Percentiles rank a stretch among this genome's conserved stretches.
Conservation (phyloP, 1,140 invertebrate genomes). For the Plectus sambesii region DNA sequence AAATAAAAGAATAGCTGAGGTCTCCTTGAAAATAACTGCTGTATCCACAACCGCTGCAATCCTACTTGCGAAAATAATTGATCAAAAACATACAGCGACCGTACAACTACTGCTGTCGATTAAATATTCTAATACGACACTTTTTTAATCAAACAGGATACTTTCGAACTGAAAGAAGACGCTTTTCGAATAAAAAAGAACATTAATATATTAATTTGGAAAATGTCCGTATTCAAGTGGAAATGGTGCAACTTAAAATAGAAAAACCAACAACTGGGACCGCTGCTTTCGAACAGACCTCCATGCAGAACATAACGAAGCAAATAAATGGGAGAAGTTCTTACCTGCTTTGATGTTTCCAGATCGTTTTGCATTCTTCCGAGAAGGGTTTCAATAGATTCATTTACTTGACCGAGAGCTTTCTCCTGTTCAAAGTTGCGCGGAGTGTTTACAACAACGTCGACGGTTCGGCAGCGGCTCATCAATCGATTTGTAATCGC, state of each 20-base stretch:
- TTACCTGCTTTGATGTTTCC: constrained; percentile 54
- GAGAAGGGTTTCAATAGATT: constrained; percentile 36
- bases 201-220: background rate
- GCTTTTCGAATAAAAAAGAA: too few relatives aligned
- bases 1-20: too few relatives aligned
- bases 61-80: constrained; percentile 10
- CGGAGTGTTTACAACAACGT: constrained; percentile 64
- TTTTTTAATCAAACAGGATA: background rate
- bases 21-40: too few relatives aligned
- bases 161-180: too few relatives aligned
- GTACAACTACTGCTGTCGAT: background rate
- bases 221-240: background rate
- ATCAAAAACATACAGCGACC: too few relatives aligned
- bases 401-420: constrained; percentile 61
- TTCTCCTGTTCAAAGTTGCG: constrained; percentile 60
- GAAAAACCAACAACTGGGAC: background rate
- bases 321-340: too few relatives aligned
- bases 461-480: constrained; percentile 63
- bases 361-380: constrained; percentile 53
- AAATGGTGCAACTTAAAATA: background rate
- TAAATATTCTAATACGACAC: background rate
- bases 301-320: background rate
- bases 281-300: background rate
- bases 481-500: constrained; percentile 64
- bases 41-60: too few relatives aligned